Evolutionary conservation across 2,888 invertebrate genomes (phyloP).

Genomic region (Meiosimyza platycephala): DNA sequence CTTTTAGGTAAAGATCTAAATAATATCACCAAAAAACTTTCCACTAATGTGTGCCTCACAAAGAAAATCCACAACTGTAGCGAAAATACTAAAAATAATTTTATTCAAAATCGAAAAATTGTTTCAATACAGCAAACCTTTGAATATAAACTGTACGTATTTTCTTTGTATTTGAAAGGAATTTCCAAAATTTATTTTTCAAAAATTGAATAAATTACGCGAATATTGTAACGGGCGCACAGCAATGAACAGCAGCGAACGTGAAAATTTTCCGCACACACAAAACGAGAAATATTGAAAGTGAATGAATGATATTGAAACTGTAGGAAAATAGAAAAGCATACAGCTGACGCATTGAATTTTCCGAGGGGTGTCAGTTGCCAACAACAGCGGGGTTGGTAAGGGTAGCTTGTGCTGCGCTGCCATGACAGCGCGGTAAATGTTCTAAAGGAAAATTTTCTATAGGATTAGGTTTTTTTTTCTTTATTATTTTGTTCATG

Average conservation of each 20-base stretch:
- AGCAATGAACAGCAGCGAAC: conserved; percentile 45
- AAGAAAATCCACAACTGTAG: too few species aligned
- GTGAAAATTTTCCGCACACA: conserved; percentile 20
- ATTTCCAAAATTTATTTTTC: conserved; percentile 43
- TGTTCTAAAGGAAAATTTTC: too few species aligned
- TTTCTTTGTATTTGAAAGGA: conserved; percentile 35
- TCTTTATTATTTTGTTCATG: too few species aligned
- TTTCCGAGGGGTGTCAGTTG: background rate
- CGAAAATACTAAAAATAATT: background rate
- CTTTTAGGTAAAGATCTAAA: too few species aligned
- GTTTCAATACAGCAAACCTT: background rate
- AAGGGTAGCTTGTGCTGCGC: conserved; percentile 15
- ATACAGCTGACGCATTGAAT: background rate
- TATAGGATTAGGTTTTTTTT: too few species aligned
- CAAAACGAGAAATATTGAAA: too few species aligned
- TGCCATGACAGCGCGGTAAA: background rate
- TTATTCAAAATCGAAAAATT: conserved; percentile 7
- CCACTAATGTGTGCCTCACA: too few species aligned
- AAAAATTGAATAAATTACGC: conserved; percentile 65
- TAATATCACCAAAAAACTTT: too few species aligned
- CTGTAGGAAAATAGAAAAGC: conserved; percentile 22
- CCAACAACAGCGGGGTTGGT: conserved; percentile 3
- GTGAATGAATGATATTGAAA: background rate
- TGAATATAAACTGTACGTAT: background rate
- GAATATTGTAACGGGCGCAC: conserved; percentile 61